These are phyloP conservation scores for Manis javanica DNA, from an alignment of 2,797 vertebrate genomes.

Conservation along the genomic window DNA sequence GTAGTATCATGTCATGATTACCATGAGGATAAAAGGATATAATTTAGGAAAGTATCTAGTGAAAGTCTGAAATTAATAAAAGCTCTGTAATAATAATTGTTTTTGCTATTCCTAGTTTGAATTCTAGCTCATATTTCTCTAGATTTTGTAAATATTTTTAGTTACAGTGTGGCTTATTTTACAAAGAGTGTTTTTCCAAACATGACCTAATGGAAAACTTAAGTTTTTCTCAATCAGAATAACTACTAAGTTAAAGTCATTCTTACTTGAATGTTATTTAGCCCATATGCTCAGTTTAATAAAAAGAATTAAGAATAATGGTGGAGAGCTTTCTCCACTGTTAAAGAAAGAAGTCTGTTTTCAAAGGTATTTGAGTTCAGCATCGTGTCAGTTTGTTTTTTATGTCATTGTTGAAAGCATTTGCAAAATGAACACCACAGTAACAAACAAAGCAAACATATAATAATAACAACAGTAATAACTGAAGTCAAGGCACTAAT, in stretches of 20 bases:
- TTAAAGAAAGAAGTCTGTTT: background rate
- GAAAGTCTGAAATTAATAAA: background rate
- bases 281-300: background rate
- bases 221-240: conserved; percentile 14
- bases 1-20: background rate
- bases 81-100: background rate
- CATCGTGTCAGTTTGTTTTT: conserved; percentile 33
- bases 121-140: background rate
- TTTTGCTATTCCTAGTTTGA: background rate
- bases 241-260: background rate
- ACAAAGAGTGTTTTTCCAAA: background rate
- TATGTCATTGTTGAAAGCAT: background rate
- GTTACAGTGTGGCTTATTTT: background rate
- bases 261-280: conserved; percentile 9
- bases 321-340: background rate
- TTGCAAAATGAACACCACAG: background rate
- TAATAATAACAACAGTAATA: background rate
- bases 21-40: background rate
- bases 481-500: background rate
- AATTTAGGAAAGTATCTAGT: background rate
- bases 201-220: background rate
- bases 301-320: background rate
- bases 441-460: background rate
- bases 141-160: conserved; percentile 15
- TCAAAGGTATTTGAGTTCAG: conserved; percentile 34